Conservation (phyloP, 2,113 vertebrate genomes). For the Oreochromis niloticus region DNA sequence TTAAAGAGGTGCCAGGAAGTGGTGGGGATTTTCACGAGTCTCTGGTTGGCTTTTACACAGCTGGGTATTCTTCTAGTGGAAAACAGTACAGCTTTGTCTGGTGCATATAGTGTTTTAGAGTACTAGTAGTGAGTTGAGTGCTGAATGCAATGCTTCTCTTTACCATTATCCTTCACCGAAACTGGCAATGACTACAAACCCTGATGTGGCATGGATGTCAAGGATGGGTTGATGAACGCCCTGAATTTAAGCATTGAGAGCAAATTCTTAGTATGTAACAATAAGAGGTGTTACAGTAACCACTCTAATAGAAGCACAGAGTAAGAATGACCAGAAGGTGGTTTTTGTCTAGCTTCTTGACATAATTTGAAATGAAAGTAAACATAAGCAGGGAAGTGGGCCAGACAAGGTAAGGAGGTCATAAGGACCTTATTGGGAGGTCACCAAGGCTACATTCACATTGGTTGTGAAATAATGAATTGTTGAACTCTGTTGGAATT, state of each 20-base stretch:
- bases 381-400: not conserved
- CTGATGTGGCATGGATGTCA: not conserved
- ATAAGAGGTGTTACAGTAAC: not conserved
- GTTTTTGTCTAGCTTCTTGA: not conserved
- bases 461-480: not conserved
- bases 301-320: not conserved
- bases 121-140: not conserved
- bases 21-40: not conserved
- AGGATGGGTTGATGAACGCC: not conserved
- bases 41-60: not conserved
- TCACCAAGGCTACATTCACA: not conserved
- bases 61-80: not conserved
- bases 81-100: not conserved
- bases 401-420: not conserved
- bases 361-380: not conserved
- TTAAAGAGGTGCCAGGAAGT: not conserved
- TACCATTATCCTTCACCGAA: not conserved
- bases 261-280: not conserved
- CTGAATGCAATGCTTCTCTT: not conserved
- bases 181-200: not conserved
- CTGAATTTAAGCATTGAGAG: not conserved
- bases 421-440: not conserved
- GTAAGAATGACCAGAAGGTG: not conserved
- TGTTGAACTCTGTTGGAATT: not conserved
- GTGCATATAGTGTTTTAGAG: not conserved